phyloP scores from a whole-genome alignment of 2,113 vertebrate species.

The Cephalophus harveyi region DNA sequence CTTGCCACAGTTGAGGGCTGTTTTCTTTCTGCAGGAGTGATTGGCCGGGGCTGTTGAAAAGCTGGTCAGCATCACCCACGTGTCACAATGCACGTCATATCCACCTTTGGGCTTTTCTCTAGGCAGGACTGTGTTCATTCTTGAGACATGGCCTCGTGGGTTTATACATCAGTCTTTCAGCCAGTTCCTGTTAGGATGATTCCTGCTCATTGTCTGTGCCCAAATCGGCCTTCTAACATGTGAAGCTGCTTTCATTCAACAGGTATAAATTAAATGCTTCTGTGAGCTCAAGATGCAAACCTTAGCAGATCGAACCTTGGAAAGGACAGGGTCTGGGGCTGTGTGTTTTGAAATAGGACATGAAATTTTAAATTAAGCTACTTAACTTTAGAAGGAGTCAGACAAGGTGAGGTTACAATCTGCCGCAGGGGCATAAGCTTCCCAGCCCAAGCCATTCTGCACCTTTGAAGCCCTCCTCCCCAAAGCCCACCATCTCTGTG shows the following conservation, averaged over 20 bases:
- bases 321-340: background rate
- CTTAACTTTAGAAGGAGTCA: background rate
- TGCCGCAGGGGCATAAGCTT: background rate
- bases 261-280: background rate
- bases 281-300: background rate
- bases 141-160: rapidly evolving
- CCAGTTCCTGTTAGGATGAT: background rate
- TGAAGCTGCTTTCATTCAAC: background rate
- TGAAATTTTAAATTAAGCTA: background rate
- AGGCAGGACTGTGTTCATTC: rapidly evolving
- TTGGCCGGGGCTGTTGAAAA: background rate
- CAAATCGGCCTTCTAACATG: background rate
- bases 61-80: background rate
- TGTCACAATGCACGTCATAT: rapidly evolving
- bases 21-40: background rate
- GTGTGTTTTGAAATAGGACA: background rate
- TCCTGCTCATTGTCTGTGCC: background rate
- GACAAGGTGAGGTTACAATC: background rate
- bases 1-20: background rate
- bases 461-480: background rate
- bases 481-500: background rate
- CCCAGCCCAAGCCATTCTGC: background rate
- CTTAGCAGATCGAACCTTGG: background rate
- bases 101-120: background rate
- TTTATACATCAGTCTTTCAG: background rate